Evolutionary conservation across 2,888 invertebrate species (phyloP).

Genomic region (Troides aeacus): DNA sequence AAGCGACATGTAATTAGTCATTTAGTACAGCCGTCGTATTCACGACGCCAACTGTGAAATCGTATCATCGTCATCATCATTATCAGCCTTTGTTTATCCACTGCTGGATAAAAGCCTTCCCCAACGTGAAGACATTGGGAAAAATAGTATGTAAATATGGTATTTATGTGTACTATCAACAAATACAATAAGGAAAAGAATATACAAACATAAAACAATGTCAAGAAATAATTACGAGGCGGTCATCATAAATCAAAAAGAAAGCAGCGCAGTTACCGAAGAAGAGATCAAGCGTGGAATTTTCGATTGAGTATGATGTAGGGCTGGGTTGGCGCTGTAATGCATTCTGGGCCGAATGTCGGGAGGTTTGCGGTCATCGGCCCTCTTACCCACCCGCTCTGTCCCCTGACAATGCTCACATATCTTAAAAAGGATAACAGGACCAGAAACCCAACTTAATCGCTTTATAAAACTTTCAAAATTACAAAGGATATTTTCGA

Average conservation of each 20-base stretch:
- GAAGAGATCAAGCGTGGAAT: constrained; percentile 73
- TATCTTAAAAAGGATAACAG: constrained; percentile 56
- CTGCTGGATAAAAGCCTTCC: no score
- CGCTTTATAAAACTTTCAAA: constrained; percentile 45
- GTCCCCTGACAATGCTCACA: constrained; percentile 41
- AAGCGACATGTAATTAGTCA: neutral
- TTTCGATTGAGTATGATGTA: constrained; percentile 68
- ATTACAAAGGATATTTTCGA: neutral
- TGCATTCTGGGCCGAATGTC: constrained; percentile 71
- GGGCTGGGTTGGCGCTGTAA: constrained; percentile 65
- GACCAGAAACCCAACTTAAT: constrained; percentile 43
- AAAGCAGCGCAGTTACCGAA: constrained; percentile 63
- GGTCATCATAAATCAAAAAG: constrained; percentile 68
- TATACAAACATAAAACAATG: constrained; percentile 41
- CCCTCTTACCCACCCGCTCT: constrained; percentile 55
- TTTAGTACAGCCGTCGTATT: neutral
- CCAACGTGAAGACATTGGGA: no score
- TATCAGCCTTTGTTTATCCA: no score
- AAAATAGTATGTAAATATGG: no score
- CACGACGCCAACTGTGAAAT: neutral
- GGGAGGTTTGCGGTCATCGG: constrained; percentile 61
- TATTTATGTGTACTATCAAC: no score
- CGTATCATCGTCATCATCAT: no score
- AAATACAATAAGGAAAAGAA: constrained; percentile 28
- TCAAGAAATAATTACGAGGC: constrained; percentile 50